phyloP scores from a whole-genome alignment of 2,888 invertebrate species.

The Junonia oenone region DNA sequence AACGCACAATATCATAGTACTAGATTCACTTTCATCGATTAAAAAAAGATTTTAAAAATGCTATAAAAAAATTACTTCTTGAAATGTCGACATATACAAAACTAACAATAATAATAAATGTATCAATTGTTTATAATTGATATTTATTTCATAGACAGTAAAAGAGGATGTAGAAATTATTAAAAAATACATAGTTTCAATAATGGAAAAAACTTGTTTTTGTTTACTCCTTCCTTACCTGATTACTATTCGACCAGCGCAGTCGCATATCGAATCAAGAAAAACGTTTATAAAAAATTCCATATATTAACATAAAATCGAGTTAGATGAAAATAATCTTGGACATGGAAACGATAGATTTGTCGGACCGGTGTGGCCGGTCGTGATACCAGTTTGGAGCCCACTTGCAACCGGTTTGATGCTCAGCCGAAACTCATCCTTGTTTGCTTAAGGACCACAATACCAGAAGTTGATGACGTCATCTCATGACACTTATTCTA shows the following conservation, averaged over 20 bases:
- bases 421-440: constrained; percentile 34
- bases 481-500: constrained; percentile 6
- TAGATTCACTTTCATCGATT: constrained; percentile 73
- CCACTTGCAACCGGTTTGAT: constrained; percentile 38
- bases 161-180: constrained; percentile 74
- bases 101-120: constrained; percentile 73
- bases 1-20: constrained; percentile 78
- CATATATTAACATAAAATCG: constrained; percentile 50
- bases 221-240: constrained; percentile 30
- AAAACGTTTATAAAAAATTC: constrained; percentile 38
- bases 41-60: constrained; percentile 47
- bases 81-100: constrained; percentile 70
- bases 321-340: constrained; percentile 38
- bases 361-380: constrained; percentile 40
- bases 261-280: constrained; percentile 24
- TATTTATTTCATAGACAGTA: constrained; percentile 76
- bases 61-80: constrained; percentile 66
- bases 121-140: constrained; percentile 78
- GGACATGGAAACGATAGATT: constrained; percentile 39
- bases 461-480: neutral
- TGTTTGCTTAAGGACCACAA: neutral
- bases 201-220: constrained; percentile 60
- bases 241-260: constrained; percentile 11
- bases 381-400: constrained; percentile 36
- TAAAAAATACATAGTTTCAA: constrained; percentile 77